These are phyloP conservation scores for Girardinichthys multiradiatus DNA, from an alignment of 2,113 vertebrate genomes.

Conservation along the genomic window DNA sequence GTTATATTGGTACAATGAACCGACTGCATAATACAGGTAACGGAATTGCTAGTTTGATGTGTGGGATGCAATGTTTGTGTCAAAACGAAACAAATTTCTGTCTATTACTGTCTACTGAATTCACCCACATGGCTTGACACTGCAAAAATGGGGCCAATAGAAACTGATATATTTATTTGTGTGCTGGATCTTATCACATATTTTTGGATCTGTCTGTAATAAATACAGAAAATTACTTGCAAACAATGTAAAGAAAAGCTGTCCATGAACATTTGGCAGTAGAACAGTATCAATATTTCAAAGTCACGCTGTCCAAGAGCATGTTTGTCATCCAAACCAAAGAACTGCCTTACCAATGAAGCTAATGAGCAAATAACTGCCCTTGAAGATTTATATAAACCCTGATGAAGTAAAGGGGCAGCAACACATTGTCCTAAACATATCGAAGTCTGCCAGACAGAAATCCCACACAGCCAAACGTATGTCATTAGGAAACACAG, in stretches of 20 bases:
- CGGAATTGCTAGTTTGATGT: background rate
- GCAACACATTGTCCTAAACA: constrained; percentile 30
- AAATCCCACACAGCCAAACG: constrained; percentile 66
- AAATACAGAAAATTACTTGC: constrained; percentile 12
- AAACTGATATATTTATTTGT: background rate
- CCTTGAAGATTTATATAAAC: constrained; percentile 28
- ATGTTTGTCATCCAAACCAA: constrained; percentile 1
- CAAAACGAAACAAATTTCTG: background rate
- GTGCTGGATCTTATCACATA: background rate
- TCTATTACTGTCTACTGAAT: background rate
- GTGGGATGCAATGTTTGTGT: background rate
- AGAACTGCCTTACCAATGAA: constrained; percentile 24
- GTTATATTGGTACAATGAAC: background rate
- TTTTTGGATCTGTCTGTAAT: background rate
- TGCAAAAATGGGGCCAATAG: background rate
- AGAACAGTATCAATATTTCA: constrained; percentile 11
- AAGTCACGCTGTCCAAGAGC: constrained; percentile 2
- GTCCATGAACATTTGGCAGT: background rate
- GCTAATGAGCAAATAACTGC: constrained; percentile 50
- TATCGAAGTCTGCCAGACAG: constrained; percentile 54
- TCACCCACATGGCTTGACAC: background rate
- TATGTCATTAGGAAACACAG: constrained; percentile 69
- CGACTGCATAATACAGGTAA: background rate
- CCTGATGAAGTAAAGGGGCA: constrained; percentile 20
- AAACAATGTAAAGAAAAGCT: constrained; percentile 1